phyloP scores from a whole-genome alignment of 2,797 vertebrate species.

The Chelon auratus region DNA sequence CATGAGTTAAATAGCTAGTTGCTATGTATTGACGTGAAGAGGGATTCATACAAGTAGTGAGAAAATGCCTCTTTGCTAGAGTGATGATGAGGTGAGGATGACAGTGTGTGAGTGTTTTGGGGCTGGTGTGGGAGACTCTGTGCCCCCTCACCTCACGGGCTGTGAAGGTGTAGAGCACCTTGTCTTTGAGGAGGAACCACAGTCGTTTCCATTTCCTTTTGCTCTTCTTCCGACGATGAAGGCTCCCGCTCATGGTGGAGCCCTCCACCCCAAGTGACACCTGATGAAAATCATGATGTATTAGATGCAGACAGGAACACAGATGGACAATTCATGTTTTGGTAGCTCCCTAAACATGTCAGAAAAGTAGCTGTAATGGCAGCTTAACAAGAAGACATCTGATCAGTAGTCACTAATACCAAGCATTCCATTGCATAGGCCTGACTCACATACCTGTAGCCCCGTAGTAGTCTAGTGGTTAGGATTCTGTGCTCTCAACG shows the following conservation, averaged over 20 bases:
- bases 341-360: background rate
- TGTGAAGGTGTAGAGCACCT: constrained; percentile 98
- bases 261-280: constrained; percentile 90
- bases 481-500: constrained; percentile 83
- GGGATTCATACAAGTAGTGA: constrained; percentile 21
- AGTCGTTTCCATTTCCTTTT: constrained; percentile 97
- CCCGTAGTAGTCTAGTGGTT: constrained; percentile 66
- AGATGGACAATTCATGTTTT: background rate
- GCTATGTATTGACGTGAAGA: constrained; percentile 6
- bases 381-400: background rate
- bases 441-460: fast-evolving
- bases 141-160: constrained; percentile 92
- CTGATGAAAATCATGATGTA: constrained; percentile 71
- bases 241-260: constrained; percentile 92
- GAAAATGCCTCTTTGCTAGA: constrained; percentile 5
- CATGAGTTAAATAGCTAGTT: constrained; percentile 20
- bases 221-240: constrained; percentile 93
- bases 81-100: background rate
- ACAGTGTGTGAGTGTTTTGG: constrained; percentile 53
- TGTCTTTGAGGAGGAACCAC: constrained; percentile 99
- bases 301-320: background rate
- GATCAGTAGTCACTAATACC: background rate
- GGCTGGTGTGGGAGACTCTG: constrained; percentile 85
- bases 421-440: background rate
- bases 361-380: too few species aligned